Percentiles rank a stretch among this genome's conserved stretches.
Evolutionary conservation across 2,113 vertebrate genomes (phyloP).

Genomic region (Holacanthus passer): DNA sequence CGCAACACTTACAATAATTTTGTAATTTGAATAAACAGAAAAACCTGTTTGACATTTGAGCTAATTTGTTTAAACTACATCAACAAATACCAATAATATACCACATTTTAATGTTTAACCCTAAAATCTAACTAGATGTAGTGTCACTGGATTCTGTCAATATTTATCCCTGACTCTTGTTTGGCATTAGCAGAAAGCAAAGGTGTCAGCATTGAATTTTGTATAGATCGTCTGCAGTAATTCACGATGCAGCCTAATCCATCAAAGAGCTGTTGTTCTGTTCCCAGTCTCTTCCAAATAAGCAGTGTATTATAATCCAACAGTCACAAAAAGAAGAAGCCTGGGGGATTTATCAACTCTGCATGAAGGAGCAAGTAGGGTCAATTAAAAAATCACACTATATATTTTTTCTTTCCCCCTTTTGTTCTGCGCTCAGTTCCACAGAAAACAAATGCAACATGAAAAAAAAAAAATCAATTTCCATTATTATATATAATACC

Average conservation of each 20-base stretch:
- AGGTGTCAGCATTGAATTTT: constrained; percentile 1
- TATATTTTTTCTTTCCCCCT: constrained; percentile 6
- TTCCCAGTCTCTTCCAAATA: constrained; percentile 12
- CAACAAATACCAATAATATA: not conserved
- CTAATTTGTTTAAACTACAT: not conserved
- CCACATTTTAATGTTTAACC: not conserved
- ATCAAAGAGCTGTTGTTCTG: constrained; percentile 3
- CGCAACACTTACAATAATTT: not conserved
- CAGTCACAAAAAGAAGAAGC: constrained; percentile 21
- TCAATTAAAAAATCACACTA: constrained; percentile 80
- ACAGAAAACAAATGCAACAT: constrained; percentile 48
- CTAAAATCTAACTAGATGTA: not conserved
- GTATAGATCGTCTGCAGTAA: constrained; percentile 10
- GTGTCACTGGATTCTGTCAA: not conserved
- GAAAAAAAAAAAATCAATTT: constrained; percentile 67
- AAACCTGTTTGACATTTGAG: not conserved
- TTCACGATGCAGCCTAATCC: constrained; percentile 29
- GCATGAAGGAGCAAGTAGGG: constrained; percentile 67
- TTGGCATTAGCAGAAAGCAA: not conserved
- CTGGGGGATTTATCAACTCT: constrained; percentile 70
- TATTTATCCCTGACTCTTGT: not conserved
- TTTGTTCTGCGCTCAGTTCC: constrained; percentile 13
- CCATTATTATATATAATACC: constrained; percentile 68
- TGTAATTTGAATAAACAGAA: not conserved
- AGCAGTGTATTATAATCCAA: constrained; percentile 24